phyloP scores from a whole-genome alignment of 2,888 invertebrate species.

The Troides helena region DNA sequence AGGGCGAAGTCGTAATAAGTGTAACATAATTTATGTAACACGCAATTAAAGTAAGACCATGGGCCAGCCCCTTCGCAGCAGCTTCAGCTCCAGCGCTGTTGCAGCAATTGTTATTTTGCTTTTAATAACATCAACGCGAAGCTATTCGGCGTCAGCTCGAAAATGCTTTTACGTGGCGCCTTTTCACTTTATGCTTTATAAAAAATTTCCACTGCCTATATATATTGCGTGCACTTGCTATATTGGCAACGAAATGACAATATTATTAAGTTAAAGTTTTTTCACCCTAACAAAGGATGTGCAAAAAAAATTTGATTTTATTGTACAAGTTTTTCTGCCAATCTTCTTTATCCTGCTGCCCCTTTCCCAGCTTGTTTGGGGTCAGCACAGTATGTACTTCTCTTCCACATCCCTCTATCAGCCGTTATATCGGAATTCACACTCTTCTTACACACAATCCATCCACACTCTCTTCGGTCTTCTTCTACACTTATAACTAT shows the following conservation, averaged over 20 bases:
- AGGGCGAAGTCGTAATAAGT: slow-evolving; percentile 72
- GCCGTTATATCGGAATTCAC: no score
- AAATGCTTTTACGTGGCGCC: slow-evolving; percentile 4
- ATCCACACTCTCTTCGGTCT: no score
- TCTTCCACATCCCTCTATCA: no score
- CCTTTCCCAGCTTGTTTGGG: no score
- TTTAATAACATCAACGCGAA: slow-evolving; percentile 29
- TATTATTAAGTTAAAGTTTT: no score
- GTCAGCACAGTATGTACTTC: no score
- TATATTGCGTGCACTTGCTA: slow-evolving; percentile 12
- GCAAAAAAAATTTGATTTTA: no score
- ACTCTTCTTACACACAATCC: no score
- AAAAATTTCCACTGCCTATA: slow-evolving; percentile 1
- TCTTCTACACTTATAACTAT: no score
- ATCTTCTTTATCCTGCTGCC: no score
- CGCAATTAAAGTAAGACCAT: slow-evolving; percentile 75
- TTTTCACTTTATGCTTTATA: slow-evolving; percentile 2
- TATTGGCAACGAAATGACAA: slow-evolving; percentile 11
- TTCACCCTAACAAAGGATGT: no score
- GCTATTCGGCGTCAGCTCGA: neutral
- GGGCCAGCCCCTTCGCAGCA: slow-evolving; percentile 41
- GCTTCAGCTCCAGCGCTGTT: slow-evolving; percentile 22
- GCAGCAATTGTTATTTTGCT: slow-evolving; percentile 32
- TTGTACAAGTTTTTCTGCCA: no score
- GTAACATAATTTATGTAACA: slow-evolving; percentile 75